phyloP scores from a whole-genome alignment of 2,888 invertebrate genomes.

The Malthinus seriepunctatus region DNA sequence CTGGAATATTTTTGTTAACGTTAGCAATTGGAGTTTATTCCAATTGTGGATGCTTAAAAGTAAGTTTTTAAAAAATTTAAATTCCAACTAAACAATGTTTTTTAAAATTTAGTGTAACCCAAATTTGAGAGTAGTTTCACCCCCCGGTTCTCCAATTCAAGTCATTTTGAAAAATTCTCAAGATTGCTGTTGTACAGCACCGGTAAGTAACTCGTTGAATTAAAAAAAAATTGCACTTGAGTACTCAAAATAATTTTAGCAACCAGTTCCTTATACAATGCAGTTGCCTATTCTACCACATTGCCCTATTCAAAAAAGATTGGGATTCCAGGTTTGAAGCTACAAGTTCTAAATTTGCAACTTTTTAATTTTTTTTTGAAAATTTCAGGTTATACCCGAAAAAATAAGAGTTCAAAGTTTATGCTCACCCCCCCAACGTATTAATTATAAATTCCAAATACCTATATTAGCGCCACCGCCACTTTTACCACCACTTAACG shows the following conservation, averaged over 20 bases:
- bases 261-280: constrained; percentile 31
- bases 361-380: background rate
- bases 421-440: background rate
- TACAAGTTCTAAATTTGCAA: background rate
- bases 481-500: background rate
- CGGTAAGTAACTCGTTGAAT: constrained; percentile 8
- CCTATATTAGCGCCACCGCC: background rate
- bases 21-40: constrained; percentile 36
- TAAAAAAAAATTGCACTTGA: background rate
- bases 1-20: constrained; percentile 29
- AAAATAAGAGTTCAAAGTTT: background rate
- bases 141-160: constrained; percentile 40
- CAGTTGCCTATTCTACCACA: constrained; percentile 23
- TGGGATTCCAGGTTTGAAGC: constrained; percentile 26
- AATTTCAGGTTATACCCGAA: constrained; percentile 7
- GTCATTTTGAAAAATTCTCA: constrained; percentile 43
- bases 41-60: too few relatives aligned
- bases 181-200: constrained; percentile 34
- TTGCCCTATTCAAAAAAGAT: constrained; percentile 8
- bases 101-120: constrained; percentile 49
- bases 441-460: background rate
- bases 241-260: background rate
- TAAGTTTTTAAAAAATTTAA: constrained; percentile 48
- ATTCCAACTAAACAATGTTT: background rate
- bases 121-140: constrained; percentile 43